Evolutionary conservation across 2,797 vertebrate species (phyloP).

Genomic region (Helicolenus hilgendorfi): DNA sequence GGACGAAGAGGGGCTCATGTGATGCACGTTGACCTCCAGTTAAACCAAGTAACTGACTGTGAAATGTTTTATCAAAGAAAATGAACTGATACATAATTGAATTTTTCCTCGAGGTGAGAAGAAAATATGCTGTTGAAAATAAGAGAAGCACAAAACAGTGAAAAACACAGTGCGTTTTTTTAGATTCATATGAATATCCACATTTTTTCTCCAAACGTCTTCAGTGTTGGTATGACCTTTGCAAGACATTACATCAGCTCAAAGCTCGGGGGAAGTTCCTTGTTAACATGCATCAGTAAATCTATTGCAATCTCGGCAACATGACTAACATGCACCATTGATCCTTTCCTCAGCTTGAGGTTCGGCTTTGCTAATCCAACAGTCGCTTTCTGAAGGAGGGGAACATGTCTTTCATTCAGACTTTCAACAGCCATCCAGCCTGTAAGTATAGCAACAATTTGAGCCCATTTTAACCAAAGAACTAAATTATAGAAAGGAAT

Average conservation of each 20-base stretch:
- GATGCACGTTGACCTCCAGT: neutral
- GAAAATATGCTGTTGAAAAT: neutral
- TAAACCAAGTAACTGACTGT: neutral
- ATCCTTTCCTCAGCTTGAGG: neutral
- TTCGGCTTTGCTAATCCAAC: neutral
- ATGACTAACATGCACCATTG: neutral
- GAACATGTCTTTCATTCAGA: neutral
- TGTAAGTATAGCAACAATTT: neutral
- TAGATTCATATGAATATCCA: neutral
- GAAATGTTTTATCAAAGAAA: neutral
- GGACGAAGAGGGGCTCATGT: neutral
- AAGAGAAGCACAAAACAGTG: neutral
- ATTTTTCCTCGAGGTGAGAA: neutral
- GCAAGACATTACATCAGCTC: conserved; percentile 2
- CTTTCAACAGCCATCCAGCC: neutral
- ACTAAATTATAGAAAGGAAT: neutral
- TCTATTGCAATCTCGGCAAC: neutral
- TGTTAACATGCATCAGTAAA: conserved; percentile 1
- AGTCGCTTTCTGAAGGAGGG: neutral
- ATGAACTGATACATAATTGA: neutral
- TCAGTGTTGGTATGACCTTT: conserved; percentile 1
- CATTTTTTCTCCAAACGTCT: neutral
- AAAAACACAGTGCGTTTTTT: neutral
- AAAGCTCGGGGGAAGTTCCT: neutral
- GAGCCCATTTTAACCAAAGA: neutral